Conservation (phyloP, 2,888 invertebrate species). For the Allophyes oxyacanthae region DNA sequence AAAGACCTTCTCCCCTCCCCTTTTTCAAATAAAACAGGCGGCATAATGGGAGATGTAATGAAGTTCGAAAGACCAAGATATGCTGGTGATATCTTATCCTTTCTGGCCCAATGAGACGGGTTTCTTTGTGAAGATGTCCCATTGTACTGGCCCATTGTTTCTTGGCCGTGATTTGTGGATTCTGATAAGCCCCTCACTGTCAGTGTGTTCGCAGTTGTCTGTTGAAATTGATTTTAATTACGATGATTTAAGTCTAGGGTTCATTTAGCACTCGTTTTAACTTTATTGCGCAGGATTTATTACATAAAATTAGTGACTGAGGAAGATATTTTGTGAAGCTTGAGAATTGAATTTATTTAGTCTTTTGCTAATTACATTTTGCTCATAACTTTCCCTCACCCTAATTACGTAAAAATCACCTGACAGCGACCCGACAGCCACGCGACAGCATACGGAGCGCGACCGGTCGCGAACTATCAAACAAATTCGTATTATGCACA, state of each 20-base stretch:
- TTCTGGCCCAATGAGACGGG: conserved; percentile 63
- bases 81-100: conserved; percentile 60
- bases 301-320: conserved; percentile 28
- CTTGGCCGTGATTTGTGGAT: conserved; percentile 66
- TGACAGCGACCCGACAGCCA: no score
- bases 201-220: conserved; percentile 60
- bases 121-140: conserved; percentile 69
- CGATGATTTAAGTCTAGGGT: conserved; percentile 48
- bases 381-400: no score
- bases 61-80: conserved; percentile 62
- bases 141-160: conserved; percentile 64
- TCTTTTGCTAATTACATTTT: no score
- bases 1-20: conserved; percentile 13
- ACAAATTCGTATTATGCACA: no score
- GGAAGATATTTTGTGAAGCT: conserved; percentile 10
- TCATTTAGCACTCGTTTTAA: conserved; percentile 35
- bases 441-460: no score
- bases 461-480: no score
- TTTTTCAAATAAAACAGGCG: conserved; percentile 14
- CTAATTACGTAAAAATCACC: no score
- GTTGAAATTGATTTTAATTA: conserved; percentile 65
- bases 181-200: conserved; percentile 63
- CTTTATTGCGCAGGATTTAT: conserved; percentile 31
- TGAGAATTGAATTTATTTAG: conserved; percentile 18
- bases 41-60: conserved; percentile 42